phyloP scores from a whole-genome alignment of 2,113 vertebrate genomes.

The Alligator mississippiensis region DNA sequence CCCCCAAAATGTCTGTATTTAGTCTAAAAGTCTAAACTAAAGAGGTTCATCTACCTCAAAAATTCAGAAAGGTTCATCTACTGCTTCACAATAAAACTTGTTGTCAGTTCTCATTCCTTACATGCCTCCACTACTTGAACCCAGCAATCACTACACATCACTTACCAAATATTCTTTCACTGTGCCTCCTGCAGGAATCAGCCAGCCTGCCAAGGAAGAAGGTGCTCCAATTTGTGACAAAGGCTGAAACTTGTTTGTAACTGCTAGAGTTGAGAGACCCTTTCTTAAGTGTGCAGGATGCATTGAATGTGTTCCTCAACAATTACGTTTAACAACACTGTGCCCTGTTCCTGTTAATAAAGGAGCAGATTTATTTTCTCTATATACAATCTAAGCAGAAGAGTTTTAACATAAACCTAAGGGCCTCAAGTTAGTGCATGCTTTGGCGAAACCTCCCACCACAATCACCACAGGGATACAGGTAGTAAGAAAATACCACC shows the following conservation, averaged over 20 bases:
- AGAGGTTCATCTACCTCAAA: no score
- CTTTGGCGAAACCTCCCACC: background rate
- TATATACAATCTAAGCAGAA: background rate
- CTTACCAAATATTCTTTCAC: background rate
- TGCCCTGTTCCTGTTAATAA: background rate
- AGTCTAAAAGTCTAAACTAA: no score
- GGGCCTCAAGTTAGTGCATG: no score
- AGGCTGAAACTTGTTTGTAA: background rate
- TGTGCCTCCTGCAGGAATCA: background rate
- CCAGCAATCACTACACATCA: no score
- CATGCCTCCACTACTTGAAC: no score
- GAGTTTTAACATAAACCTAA: background rate
- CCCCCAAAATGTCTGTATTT: no score
- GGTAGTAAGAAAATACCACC: background rate
- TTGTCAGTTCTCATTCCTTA: no score
- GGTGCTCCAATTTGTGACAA: background rate
- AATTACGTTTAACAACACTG: background rate
- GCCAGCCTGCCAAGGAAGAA: background rate
- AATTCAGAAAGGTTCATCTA: no score
- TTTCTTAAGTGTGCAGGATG: background rate
- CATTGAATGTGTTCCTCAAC: background rate
- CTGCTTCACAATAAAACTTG: no score
- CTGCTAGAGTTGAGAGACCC: background rate
- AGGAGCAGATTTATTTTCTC: background rate
- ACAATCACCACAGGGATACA: background rate